Evolutionary conservation across 2,797 vertebrate genomes (phyloP), one percentile per base, ranked within the genome.

Genomic region (Cottoperca gobio): DNA sequence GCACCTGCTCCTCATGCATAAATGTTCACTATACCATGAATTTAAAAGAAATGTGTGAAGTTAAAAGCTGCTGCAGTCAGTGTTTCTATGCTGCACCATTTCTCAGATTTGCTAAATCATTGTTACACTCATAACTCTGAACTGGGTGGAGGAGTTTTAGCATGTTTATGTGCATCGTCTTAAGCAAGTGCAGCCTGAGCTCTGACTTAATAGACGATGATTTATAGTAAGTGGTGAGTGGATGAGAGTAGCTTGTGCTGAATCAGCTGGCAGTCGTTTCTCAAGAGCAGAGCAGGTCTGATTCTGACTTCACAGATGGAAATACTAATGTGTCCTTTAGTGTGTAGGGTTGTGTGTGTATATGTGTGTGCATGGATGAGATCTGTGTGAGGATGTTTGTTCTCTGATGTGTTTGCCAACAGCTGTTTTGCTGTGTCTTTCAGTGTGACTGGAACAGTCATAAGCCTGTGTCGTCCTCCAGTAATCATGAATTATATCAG

Each of bases 31-130:
- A 3, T 4, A 1, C 7, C 2, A 35, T 39, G n/a, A 46, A 40
- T 46, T n/a, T n/a, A n/a, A n/a, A n/a, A n/a, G n/a, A n/a, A n/a
- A n/a, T n/a, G n/a, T n/a, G n/a, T n/a, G n/a, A 8, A 19, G 17
- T 49, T 16, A 12, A 48, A 76, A 46, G 10, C 14, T 54, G 0
- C 10, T 39, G 6, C 46, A 75, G 69, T 55, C 81, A 78, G 72
- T 50, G 70, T 82, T 84, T 81, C 52, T 54, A 4, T 66, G 58
- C 65, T 59, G 73, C 75, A 77, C 12, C 67, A 43, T 39, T 43
- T 35, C 60, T 54, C n/a, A 16, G 55, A 37, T 79, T 69, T 86
- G 81, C 81, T 64, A 73, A 76, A 76, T 89, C 86, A 89, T 55
- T 79, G 70, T 70, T 63, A 19, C 46, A 55, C 66, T 52, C 58